Conservation (phyloP, 2,113 vertebrate genomes). For the Notothenia rossii region DNA sequence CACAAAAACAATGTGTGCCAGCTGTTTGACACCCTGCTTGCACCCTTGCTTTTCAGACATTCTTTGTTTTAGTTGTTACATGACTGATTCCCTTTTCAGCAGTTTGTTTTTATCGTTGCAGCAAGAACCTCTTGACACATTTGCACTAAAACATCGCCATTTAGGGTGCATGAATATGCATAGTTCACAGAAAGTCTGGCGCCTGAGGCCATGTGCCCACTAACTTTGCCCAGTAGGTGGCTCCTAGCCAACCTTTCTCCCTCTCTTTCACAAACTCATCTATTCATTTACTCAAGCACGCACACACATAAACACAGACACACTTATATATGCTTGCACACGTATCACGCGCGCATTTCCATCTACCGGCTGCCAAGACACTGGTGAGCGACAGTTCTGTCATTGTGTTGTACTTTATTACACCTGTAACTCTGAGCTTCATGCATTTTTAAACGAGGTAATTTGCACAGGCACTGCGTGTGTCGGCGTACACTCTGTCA, state of each 20-base stretch:
- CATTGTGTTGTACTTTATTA: slow-evolving; percentile 80
- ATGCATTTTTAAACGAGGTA: slow-evolving; percentile 86
- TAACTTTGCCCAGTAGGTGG: slow-evolving; percentile 61
- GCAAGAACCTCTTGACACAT: not conserved
- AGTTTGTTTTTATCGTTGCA: not conserved
- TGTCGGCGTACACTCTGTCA: slow-evolving; percentile 60
- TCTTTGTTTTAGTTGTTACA: not conserved
- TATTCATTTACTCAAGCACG: slow-evolving; percentile 12
- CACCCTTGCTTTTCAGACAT: not conserved
- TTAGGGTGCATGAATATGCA: not conserved
- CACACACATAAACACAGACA: slow-evolving; percentile 4
- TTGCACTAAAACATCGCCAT: slow-evolving; percentile 1
- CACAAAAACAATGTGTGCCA: slow-evolving; percentile 9
- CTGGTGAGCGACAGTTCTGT: slow-evolving; percentile 69
- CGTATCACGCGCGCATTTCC: not conserved
- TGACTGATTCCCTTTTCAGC: not conserved
- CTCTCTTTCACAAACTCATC: slow-evolving; percentile 17
- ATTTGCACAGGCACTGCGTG: slow-evolving; percentile 79
- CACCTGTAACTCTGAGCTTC: slow-evolving; percentile 81
- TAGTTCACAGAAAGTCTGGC: slow-evolving; percentile 3
- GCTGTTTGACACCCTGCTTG: slow-evolving; percentile 23
- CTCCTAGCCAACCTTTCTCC: slow-evolving; percentile 28
- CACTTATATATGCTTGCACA: slow-evolving; percentile 12
- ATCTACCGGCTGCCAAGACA: slow-evolving; percentile 48
- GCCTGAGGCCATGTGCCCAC: slow-evolving; percentile 31